These are phyloP conservation scores for Embiotoca jacksoni DNA, from an alignment of 2,113 vertebrate genomes.

Conservation along the genomic window DNA sequence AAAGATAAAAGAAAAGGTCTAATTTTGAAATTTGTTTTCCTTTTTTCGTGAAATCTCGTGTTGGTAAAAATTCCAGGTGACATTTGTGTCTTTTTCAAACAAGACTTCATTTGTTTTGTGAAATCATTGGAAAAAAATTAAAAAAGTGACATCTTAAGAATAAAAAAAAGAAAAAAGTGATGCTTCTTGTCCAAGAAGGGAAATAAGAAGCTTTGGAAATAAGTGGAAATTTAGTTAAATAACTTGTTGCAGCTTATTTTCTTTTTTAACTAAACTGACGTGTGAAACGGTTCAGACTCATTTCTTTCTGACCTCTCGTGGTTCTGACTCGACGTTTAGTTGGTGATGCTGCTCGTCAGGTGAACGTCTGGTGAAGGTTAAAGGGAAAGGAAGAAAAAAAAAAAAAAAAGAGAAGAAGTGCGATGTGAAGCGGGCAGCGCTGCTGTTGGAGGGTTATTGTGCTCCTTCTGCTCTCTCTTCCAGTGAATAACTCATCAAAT, in stretches of 20 bases:
- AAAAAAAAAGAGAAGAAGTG: neutral
- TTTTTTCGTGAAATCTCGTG: too few species aligned
- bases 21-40: neutral
- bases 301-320: neutral
- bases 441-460: constrained; percentile 38
- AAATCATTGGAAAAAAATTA: neutral
- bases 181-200: neutral
- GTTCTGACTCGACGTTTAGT: neutral
- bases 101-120: too few species aligned
- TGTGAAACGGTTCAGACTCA: too few species aligned
- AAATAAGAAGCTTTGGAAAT: neutral
- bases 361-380: neutral
- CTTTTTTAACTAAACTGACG: neutral
- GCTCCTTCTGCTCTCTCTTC: constrained; percentile 44
- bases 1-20: neutral
- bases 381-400: neutral
- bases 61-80: too few species aligned
- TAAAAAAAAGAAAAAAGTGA: neutral
- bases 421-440: neutral
- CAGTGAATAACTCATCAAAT: constrained; percentile 71
- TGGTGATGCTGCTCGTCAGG: constrained; percentile 1
- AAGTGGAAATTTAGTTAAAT: neutral
- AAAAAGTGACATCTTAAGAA: neutral
- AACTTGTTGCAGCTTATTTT: constrained; percentile 26
- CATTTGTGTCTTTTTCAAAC: too few species aligned